Evolutionary conservation across 1,140 invertebrate genomes (phyloP).

Genomic region (Dreissena rostriformis): DNA sequence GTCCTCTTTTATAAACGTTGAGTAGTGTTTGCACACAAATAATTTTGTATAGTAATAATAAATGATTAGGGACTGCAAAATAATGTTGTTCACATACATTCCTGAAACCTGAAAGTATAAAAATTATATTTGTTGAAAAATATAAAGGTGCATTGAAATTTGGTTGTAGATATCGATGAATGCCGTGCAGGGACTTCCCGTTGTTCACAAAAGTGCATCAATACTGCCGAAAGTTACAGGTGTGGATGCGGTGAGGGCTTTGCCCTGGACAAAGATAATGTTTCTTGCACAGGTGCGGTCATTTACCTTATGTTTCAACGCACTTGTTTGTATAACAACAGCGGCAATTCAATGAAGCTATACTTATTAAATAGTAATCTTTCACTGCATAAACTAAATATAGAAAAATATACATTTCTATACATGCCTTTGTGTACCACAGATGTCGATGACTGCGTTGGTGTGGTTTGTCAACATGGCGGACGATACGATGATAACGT

Average conservation of each 20-base stretch:
- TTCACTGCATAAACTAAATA: background rate
- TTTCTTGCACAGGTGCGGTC: background rate
- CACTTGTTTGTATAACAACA: background rate
- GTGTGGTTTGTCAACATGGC: slow-evolving; percentile 17
- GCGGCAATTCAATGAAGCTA: background rate
- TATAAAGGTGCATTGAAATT: background rate
- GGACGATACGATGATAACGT: slow-evolving; percentile 2
- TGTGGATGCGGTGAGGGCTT: background rate
- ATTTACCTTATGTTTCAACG: background rate
- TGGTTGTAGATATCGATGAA: slow-evolving; percentile 3
- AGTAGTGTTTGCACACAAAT: background rate
- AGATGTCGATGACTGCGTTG: slow-evolving; percentile 25
- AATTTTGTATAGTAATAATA: background rate
- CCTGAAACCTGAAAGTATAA: background rate
- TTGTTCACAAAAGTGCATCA: background rate
- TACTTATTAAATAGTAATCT: background rate
- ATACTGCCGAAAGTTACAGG: background rate
- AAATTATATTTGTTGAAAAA: background rate
- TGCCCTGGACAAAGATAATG: background rate
- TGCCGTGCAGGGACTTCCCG: background rate
- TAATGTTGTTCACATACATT: background rate
- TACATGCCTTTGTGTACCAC: background rate
- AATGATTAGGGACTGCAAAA: background rate
- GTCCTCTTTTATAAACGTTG: background rate
- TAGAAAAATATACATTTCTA: background rate